Evolutionary conservation across 2,113 vertebrate genomes (phyloP).

Genomic region (Mustelus asterias): DNA sequence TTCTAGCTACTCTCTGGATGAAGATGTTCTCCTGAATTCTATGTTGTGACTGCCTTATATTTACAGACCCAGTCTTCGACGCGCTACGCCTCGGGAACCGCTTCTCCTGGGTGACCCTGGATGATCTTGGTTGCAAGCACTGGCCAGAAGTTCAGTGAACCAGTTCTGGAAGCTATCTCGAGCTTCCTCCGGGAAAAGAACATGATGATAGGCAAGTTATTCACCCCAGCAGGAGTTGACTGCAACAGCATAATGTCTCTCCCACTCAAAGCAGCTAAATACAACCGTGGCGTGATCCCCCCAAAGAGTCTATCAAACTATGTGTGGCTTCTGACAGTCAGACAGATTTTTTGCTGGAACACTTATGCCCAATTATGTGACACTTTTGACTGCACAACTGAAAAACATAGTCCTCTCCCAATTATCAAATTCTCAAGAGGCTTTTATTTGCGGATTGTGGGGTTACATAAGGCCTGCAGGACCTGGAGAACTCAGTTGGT

Average conservation of each 20-base stretch:
- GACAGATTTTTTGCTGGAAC: slow-evolving; percentile 2
- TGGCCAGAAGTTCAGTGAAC: neutral
- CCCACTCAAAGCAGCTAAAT: slow-evolving; percentile 6
- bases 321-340: slow-evolving; percentile 6
- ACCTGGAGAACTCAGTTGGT: neutral
- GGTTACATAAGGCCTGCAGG: neutral
- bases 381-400: neutral
- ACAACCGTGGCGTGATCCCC: neutral
- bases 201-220: neutral
- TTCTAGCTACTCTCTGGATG: neutral
- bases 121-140: neutral
- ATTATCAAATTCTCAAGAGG: neutral
- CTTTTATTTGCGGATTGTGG: neutral
- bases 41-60: neutral
- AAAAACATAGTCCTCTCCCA: neutral
- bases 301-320: slow-evolving; percentile 4
- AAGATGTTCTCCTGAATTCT: neutral
- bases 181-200: neutral
- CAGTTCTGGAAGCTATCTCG: neutral
- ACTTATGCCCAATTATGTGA: neutral
- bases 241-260: neutral
- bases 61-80: too few species aligned
- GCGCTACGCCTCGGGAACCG: neutral
- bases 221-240: neutral
- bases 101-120: neutral